These are phyloP conservation scores for Drosophila limbata DNA, from an alignment of 2,888 invertebrate genomes.

Conservation along the genomic window DNA sequence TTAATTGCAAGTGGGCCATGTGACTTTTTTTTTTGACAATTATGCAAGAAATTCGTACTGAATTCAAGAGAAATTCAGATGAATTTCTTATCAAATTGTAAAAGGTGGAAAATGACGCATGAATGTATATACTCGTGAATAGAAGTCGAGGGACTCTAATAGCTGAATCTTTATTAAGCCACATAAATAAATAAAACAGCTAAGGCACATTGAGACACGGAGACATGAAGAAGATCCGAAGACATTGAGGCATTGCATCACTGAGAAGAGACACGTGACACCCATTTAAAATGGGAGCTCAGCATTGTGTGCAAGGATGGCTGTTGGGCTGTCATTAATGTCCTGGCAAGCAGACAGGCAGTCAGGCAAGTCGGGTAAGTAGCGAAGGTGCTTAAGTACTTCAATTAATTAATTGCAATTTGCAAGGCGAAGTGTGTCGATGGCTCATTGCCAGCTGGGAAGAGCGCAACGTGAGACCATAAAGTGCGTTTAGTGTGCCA, in stretches of 20 bases:
- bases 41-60: constrained; percentile 9
- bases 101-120: constrained; percentile 15
- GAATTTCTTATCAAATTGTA: constrained; percentile 5
- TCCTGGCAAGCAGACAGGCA: neutral
- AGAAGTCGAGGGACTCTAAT: constrained; percentile 32
- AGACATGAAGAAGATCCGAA: constrained; percentile 12
- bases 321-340: constrained; percentile 55
- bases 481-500: constrained; percentile 67
- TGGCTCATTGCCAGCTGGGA: constrained; percentile 59
- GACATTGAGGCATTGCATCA: constrained; percentile 37
- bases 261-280: constrained; percentile 60
- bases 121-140: constrained; percentile 30
- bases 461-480: constrained; percentile 57
- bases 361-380: constrained; percentile 8
- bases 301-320: constrained; percentile 27
- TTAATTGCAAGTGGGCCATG: constrained; percentile 25
- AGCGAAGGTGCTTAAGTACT: constrained; percentile 65
- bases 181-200: constrained; percentile 64
- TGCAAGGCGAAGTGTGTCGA: constrained; percentile 63
- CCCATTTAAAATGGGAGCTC: constrained; percentile 59
- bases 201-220: constrained; percentile 24
- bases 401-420: constrained; percentile 80
- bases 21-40: constrained; percentile 38
- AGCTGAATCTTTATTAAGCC: constrained; percentile 36
- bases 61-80: constrained; percentile 11